Evolutionary conservation across 2,113 vertebrate genomes (phyloP).

Genomic region (Bungarus multicinctus): DNA sequence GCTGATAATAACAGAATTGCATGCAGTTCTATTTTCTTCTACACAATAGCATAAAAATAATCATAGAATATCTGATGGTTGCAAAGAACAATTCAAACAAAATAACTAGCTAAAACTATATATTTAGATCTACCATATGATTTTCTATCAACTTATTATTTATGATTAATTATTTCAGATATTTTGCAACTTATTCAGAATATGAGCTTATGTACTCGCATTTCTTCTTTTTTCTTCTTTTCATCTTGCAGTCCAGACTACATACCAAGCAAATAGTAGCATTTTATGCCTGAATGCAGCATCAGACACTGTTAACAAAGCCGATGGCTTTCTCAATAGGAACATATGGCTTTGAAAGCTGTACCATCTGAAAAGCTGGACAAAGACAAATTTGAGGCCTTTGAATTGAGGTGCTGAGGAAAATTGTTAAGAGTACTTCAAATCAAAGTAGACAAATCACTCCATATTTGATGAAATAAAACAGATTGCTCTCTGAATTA

Average conservation of each 20-base stretch:
- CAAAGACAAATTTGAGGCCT: background rate
- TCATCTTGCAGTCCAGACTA: background rate
- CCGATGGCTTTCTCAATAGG: background rate
- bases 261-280: background rate
- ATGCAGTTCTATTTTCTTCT: background rate
- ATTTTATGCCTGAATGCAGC: background rate
- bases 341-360: background rate
- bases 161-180: background rate
- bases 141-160: background rate
- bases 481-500: background rate
- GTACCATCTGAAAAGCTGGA: background rate
- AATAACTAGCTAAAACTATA: conserved; percentile 11
- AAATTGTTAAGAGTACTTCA: background rate
- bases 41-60: conserved; percentile 31
- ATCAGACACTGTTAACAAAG: background rate
- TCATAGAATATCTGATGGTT: conserved; percentile 30
- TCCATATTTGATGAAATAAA: background rate
- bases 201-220: background rate
- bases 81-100: conserved; percentile 19
- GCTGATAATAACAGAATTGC: conserved; percentile 3
- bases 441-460: background rate
- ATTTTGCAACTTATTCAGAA: background rate
- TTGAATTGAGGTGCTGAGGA: background rate
- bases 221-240: background rate
- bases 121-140: background rate